Percentiles rank a stretch among this genome's conserved stretches.
Conservation (phyloP, 2,888 invertebrate species). For the Atrina japonica region DNA sequence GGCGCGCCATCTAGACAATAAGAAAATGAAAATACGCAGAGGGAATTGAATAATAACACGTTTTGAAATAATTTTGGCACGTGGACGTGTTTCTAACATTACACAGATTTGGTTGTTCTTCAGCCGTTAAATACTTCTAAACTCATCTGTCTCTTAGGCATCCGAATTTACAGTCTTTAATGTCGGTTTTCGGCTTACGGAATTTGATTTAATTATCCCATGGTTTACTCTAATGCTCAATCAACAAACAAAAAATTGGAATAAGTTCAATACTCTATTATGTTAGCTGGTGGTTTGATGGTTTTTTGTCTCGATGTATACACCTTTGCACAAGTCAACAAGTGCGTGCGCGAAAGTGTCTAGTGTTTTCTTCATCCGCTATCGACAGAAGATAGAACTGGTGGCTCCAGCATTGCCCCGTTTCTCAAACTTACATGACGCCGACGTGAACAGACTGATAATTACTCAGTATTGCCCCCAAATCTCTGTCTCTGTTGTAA, state of each 20-base stretch:
- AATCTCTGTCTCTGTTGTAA: constrained; percentile 10
- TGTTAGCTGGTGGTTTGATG: constrained; percentile 3
- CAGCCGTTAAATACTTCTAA: neutral
- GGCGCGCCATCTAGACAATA: constrained; percentile 1
- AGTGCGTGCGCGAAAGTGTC: neutral
- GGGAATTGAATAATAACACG: neutral
- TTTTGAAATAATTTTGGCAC: constrained; percentile 11
- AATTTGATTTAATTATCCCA: neutral
- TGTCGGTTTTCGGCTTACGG: neutral
- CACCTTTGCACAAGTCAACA: constrained; percentile 5
- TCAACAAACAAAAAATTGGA: constrained; percentile 20
- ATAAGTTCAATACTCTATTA: constrained; percentile 19
- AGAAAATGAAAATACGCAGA: neutral
- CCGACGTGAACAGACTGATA: neutral
- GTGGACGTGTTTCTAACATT: neutral
- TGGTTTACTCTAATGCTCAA: neutral
- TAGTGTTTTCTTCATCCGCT: neutral
- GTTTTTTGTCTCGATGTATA: constrained; percentile 11
- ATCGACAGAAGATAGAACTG: constrained; percentile 1
- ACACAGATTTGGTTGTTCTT: neutral
- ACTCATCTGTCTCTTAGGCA: neutral
- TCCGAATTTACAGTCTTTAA: neutral
- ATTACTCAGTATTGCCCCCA: constrained; percentile 1
- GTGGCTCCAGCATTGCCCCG: constrained; percentile 6
- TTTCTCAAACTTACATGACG: neutral